Base-by-base conservation (phyloP, 2,113 vertebrate species). In the Taurulus bubalis region DNA sequence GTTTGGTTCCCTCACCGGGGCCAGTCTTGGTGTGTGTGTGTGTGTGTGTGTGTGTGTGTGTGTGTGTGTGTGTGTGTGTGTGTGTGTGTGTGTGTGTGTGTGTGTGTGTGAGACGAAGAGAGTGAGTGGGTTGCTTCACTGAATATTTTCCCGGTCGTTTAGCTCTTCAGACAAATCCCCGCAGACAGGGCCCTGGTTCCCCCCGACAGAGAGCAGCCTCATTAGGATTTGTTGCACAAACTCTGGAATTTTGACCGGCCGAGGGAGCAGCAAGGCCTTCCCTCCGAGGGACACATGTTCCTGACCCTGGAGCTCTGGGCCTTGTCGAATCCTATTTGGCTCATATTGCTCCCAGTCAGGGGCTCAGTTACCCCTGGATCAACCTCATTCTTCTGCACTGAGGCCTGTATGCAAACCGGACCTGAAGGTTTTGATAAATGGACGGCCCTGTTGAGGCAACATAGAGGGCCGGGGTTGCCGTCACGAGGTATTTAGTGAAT, bases 141-240 rank as follows among this genome's bases (percentile, higher is more conserved):
- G 64, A 74, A 71, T 88, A 77, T 75, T 75, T 63, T 55, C 65
- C 70, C 28, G 68, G 68, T 83, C 86, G 85, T 76, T 68, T 71
- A 73, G 78, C 84, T 90, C 71, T 22, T 71, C 45, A 80, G 77
- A 83, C 84, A 82, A 89, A 89, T 80, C 80, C 63, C 68, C 53
- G 26, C 45, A 68, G 91, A 89, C 86, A 85, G 55, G 78, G 56
- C 47, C 53, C 66, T 12, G 10, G n/a, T 40, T 66, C 82, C 79
- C 72, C 62, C 90, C 87, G 36, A 47, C 83, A 82, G 91, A 91
- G 91, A 74, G 42, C 71, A 78, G 87, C 82, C 83, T 92, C 90
- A 90, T 93, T 92, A 92, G 87, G 89, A 80, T 89, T 83, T 90
- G 87, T 82, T 91, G 92, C 88, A 82, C 87, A 85, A 90, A 75